Base-by-base conservation (phyloP, 2,888 invertebrate species). In the Chloroclysta siterata region DNA sequence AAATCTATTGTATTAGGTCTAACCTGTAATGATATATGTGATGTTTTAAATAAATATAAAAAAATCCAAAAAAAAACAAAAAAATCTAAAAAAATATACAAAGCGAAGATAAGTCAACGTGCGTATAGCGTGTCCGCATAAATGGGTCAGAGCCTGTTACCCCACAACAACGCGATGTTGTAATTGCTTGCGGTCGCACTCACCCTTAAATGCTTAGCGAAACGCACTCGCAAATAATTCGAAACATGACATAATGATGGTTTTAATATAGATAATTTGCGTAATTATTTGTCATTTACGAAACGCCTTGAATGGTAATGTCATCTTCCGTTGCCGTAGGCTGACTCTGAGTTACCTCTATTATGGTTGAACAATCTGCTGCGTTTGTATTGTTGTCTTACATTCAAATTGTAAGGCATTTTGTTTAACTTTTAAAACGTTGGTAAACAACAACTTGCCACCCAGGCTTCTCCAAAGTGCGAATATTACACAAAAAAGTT, bases 151-250 rank as follows among this genome's bases (percentile, higher is more conserved):
- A 2, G 10, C 36, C 36, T 39, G 6, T 11, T 81, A 82, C 81
- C 78, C 75, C 79, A 41, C 42, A 53, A 59, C 46, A 39, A 53
- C 39, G 76, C 66, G 75, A 81, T 80, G 65, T 67, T n/a, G 67
- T 85, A 87, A 89, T 88, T 81, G 83, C 73, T 69, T 89, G 88
- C 78, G 89, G 89, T 89, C 54, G 59, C 53, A 29, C 56, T 42
- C 56, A 56, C 64, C 60, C 55, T 60, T 56, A 56, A 53, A 66
- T 71, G 69, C 57, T 53, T 54, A 57, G 46, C 54, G 53, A 61
- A 60, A 60, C 55, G 69, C 60, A 72, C 74, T 80, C 72, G 79
- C 80, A 76, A 83, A 84, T 80, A 82, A 84, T 72, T 70, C 70
- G 79, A 79, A 81, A 82, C 80, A 78, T 79, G 78, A 75, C 67